A percentile compares a stretch with the other conserved stretches of the same genome.
These are phyloP conservation scores for Drosophila histrio DNA, from an alignment of 2,888 invertebrate species.

Conservation along the genomic window DNA sequence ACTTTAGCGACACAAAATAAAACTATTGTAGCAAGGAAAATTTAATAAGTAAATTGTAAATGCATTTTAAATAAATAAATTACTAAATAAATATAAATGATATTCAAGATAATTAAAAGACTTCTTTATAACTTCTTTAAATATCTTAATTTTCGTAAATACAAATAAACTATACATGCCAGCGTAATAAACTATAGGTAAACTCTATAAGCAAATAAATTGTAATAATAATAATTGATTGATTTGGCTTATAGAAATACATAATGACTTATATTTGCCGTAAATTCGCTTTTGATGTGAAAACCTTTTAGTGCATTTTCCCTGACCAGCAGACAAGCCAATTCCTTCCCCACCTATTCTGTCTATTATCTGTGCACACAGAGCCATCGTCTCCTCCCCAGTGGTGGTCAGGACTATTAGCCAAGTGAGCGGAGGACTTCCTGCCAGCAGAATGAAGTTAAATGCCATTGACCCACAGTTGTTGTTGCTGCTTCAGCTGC, in stretches of 20 bases:
- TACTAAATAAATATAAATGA: too few species aligned
- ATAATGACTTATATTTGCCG: background rate
- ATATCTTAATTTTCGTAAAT: too few species aligned
- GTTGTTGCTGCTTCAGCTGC: slow-evolving; percentile 4
- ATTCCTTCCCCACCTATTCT: background rate
- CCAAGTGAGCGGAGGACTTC: slow-evolving; percentile 24
- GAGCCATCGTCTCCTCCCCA: slow-evolving; percentile 7
- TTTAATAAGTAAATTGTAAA: too few species aligned
- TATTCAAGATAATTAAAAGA: too few species aligned
- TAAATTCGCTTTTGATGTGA: background rate
- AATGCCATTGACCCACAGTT: slow-evolving; percentile 53
- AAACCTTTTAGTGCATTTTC: background rate
- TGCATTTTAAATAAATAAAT: too few species aligned
- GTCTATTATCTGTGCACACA: slow-evolving; percentile 47
- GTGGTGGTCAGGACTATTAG: slow-evolving; percentile 20
- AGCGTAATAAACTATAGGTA: too few species aligned
- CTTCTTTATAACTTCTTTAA: too few species aligned
- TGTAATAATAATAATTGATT: too few species aligned
- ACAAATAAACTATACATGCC: too few species aligned
- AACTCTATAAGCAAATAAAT: too few species aligned
- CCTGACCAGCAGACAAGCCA: background rate
- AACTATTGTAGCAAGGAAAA: too few species aligned
- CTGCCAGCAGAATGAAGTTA: slow-evolving; percentile 31
- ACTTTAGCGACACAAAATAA: too few species aligned
- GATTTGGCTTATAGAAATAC: background rate